phyloP scores from a whole-genome alignment of 1,140 invertebrate genomes.

The Drosophila repletoides region DNA sequence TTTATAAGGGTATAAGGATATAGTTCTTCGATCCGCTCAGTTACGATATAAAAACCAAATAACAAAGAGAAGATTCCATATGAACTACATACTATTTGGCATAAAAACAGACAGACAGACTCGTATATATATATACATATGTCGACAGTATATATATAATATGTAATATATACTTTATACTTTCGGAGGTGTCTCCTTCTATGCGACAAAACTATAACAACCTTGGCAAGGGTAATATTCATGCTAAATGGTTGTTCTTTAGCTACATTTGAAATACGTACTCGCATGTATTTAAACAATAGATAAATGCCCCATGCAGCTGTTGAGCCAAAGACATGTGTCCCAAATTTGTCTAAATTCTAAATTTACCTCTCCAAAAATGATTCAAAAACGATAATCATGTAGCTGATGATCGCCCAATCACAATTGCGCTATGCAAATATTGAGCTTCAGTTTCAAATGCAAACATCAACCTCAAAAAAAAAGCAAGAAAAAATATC shows the following conservation, averaged over 20 bases:
- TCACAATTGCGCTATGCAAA: conserved; percentile 22
- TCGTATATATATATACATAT: no score
- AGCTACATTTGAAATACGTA: conserved; percentile 41
- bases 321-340: conserved; percentile 38
- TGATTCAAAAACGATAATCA: conserved; percentile 2
- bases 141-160: no score
- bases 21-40: no score
- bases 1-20: no score
- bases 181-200: no score
- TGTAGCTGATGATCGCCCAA: neutral
- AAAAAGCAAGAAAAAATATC: neutral
- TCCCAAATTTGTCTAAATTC: conserved; percentile 67
- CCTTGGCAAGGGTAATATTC: conserved; percentile 30
- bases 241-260: conserved; percentile 53
- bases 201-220: neutral
- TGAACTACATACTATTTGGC: no score
- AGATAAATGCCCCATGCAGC: conserved; percentile 65
- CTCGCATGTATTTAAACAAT: conserved; percentile 48
- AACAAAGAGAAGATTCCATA: no score
- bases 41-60: no score
- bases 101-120: no score
- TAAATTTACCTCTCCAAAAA: conserved; percentile 52
- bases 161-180: no score
- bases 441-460: conserved; percentile 24
- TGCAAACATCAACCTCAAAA: conserved; percentile 11